These are phyloP conservation scores for Drosophila fulvimacula DNA, from an alignment of 2,888 invertebrate genomes.

Conservation along the genomic window DNA sequence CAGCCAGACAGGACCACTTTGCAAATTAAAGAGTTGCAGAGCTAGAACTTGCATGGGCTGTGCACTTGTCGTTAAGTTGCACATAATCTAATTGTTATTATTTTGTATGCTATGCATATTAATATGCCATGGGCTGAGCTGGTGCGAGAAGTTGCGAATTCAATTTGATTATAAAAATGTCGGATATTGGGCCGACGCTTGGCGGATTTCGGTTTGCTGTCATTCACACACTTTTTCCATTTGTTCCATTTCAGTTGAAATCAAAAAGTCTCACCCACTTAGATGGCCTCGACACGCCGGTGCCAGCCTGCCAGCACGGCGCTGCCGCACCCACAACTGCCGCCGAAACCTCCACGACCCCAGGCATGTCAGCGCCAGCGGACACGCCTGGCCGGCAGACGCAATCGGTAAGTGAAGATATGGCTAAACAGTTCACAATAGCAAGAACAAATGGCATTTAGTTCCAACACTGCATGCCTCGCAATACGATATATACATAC, in stretches of 20 bases:
- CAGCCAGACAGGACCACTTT: not conserved
- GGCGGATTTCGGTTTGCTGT: conserved; percentile 19
- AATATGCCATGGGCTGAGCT: not conserved
- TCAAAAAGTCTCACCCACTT: conserved; percentile 90
- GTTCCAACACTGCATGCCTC: conserved; percentile 21
- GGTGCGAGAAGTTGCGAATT: not conserved
- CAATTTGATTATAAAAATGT: conserved; percentile 24
- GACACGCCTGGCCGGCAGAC: conserved; percentile 31
- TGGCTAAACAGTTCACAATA: conserved; percentile 3
- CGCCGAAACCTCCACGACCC: conserved; percentile 28
- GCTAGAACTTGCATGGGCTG: not conserved
- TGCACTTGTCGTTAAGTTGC: not conserved
- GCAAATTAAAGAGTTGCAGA: not conserved
- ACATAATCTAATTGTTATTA: not conserved
- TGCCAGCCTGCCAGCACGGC: conserved; percentile 80
- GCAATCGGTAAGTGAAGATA: conserved; percentile 49
- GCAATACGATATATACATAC: not conserved
- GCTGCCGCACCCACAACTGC: conserved; percentile 44
- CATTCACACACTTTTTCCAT: conserved; percentile 38
- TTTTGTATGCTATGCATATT: not conserved
- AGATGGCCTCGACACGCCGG: conserved; percentile 87
- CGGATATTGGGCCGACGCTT: conserved; percentile 30
- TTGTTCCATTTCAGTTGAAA: conserved; percentile 87
- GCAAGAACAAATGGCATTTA: conserved; percentile 15
- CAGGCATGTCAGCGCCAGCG: conserved; percentile 31